These are phyloP conservation scores for Lindbergichthys nudifrons DNA, from an alignment of 2,797 vertebrate species.

Conservation along the genomic window DNA sequence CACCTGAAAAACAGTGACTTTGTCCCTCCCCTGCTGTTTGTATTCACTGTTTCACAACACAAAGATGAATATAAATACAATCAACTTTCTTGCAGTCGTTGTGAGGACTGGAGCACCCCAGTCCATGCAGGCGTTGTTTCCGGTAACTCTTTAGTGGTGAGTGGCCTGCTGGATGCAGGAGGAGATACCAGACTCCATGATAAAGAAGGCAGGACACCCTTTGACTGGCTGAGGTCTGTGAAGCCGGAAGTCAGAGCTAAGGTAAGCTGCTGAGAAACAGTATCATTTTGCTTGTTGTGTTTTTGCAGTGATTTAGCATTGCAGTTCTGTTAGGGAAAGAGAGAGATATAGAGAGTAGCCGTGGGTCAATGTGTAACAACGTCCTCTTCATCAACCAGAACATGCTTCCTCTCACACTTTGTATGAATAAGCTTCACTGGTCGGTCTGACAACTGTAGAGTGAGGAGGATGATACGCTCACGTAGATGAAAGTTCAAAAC, in stretches of 20 bases:
- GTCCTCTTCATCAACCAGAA: no score
- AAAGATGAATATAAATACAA: not conserved
- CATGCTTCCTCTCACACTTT: no score
- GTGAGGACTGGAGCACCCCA: constrained; percentile 88
- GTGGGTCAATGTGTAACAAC: no score
- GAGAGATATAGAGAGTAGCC: no score
- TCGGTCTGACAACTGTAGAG: no score
- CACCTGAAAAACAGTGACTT: not conserved
- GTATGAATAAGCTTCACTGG: no score
- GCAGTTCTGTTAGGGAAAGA: not conserved
- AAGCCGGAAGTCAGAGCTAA: constrained; percentile 76
- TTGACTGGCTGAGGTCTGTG: constrained; percentile 84
- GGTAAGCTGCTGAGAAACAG: constrained; percentile 66
- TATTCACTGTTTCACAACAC: not conserved
- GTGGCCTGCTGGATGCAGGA: constrained; percentile 86
- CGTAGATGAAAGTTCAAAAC: no score
- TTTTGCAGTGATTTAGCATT: not conserved
- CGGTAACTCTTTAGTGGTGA: constrained; percentile 85
- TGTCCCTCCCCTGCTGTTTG: not conserved
- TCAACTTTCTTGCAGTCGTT: constrained; percentile 79
- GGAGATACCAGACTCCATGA: constrained; percentile 90
- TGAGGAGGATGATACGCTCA: no score
- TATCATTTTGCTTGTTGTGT: not conserved
- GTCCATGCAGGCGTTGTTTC: constrained; percentile 91
- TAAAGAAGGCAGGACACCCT: constrained; percentile 78